These are phyloP conservation scores for Oncorhynchus gorbuscha DNA, from an alignment of 2,113 vertebrate species.

Conservation along the genomic window DNA sequence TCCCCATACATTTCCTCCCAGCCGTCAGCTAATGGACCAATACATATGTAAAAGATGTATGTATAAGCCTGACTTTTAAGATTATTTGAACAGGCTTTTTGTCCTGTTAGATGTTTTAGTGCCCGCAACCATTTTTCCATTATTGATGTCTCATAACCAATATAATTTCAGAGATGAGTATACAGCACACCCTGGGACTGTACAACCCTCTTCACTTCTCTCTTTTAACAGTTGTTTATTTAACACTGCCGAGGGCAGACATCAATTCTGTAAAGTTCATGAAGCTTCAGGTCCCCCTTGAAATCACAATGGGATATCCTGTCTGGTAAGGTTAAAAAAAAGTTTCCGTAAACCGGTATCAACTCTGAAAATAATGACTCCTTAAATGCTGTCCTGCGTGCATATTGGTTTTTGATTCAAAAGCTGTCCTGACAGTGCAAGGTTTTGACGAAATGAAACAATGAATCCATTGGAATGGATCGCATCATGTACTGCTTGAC, in stretches of 20 bases:
- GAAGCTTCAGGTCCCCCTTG: constrained; percentile 25
- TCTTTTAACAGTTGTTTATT: constrained; percentile 28
- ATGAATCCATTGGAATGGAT: constrained; percentile 34
- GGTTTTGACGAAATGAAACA: constrained; percentile 24
- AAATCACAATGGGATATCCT: constrained; percentile 19
- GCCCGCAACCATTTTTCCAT: not conserved
- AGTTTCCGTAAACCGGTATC: too few species aligned
- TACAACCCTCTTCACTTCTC: not conserved
- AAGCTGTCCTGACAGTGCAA: too few species aligned
- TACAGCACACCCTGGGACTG: constrained; percentile 25
- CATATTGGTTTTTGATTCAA: not conserved
- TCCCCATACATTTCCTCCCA: not conserved
- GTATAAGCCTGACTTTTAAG: not conserved
- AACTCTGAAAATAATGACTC: too few species aligned
- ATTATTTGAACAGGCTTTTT: not conserved
- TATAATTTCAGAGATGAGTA: not conserved
- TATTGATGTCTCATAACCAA: not conserved
- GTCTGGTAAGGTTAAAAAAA: not conserved
- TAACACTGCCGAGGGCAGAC: constrained; percentile 30
- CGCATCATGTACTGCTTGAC: constrained; percentile 45
- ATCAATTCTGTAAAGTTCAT: not conserved
- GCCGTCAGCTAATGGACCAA: not conserved
- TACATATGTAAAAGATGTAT: constrained; percentile 16
- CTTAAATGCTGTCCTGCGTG: too few species aligned
- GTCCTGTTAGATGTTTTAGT: not conserved